These are phyloP conservation scores for Halocynthia roretzi DNA, from an alignment of 23 tunicate species.

Conservation along the genomic window DNA sequence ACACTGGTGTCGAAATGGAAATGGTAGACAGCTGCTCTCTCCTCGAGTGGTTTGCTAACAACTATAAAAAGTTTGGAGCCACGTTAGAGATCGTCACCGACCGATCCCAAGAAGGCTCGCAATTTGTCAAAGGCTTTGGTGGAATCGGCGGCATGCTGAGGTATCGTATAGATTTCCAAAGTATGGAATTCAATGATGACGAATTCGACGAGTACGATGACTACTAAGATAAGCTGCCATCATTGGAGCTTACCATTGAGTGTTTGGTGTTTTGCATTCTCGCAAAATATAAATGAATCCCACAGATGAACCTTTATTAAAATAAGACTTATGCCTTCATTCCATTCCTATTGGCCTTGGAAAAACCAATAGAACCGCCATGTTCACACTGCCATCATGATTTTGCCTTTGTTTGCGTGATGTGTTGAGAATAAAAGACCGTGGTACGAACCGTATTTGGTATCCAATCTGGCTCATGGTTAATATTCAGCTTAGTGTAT, in stretches of 20 bases:
- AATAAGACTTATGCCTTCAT: too few relatives aligned
- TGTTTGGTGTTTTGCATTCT: background rate
- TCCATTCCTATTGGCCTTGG: too few relatives aligned
- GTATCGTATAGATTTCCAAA: constrained; percentile 91
- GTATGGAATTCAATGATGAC: constrained; percentile 80
- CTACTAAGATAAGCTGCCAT: constrained; percentile 24
- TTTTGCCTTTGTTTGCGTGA: too few relatives aligned
- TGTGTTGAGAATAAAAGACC: too few relatives aligned
- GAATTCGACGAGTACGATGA: constrained; percentile 79
- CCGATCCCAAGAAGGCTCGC: constrained; percentile 97
- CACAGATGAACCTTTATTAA: too few relatives aligned
- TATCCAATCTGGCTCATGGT: too few relatives aligned
- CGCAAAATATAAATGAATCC: background rate
- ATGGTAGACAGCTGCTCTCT: constrained; percentile 71
- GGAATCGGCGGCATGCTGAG: constrained; percentile 98
- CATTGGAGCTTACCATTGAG: background rate
- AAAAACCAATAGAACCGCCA: too few relatives aligned
- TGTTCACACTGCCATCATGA: too few relatives aligned
- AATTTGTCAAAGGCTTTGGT: constrained; percentile 98
- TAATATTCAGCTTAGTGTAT: too few relatives aligned
- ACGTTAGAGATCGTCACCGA: constrained; percentile 95
- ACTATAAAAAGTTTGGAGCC: constrained; percentile 94
- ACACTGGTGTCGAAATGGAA: constrained; percentile 88
- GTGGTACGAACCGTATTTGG: too few relatives aligned
- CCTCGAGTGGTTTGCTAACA: constrained; percentile 97